Evolutionary conservation across 2,797 vertebrate species (phyloP).

Genomic region (Allobates femoralis): DNA sequence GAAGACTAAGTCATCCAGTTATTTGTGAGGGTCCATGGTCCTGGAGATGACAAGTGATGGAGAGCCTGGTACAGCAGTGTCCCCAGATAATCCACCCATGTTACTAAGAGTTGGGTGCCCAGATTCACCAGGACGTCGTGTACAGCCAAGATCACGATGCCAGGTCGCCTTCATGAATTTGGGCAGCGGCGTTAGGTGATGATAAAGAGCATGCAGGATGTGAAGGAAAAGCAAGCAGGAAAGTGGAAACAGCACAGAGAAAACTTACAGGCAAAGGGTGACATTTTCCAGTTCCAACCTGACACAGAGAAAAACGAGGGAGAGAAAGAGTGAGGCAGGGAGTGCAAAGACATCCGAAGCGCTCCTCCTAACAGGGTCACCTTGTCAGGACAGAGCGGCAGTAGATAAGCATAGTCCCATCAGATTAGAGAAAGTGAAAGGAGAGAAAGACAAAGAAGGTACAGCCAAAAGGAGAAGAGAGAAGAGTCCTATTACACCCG

Average conservation of each 20-base stretch:
- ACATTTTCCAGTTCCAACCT: slow-evolving; percentile 78
- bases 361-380: slow-evolving; percentile 74
- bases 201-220: slow-evolving; percentile 35
- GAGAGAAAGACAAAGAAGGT: slow-evolving; percentile 60
- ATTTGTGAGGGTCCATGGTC: too few species aligned
- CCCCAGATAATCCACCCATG: slow-evolving; percentile 12
- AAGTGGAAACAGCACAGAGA: slow-evolving; percentile 69
- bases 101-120: not conserved
- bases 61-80: too few species aligned
- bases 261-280: slow-evolving; percentile 82
- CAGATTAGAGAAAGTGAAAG: slow-evolving; percentile 46
- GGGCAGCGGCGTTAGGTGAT: not conserved
- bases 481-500: not conserved
- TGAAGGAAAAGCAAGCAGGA: slow-evolving; percentile 33
- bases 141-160: not conserved
- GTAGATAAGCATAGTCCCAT: slow-evolving; percentile 29
- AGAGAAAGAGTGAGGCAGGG: slow-evolving; percentile 75
- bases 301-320: slow-evolving; percentile 79
- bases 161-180: slow-evolving; percentile 19
- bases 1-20: too few species aligned
- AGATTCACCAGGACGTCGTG: slow-evolving; percentile 25
- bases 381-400: slow-evolving; percentile 75
- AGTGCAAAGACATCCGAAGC: slow-evolving; percentile 74
- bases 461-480: not conserved
- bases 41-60: not conserved